These are phyloP conservation scores for Dermolepida albohirtum DNA, from an alignment of 2,888 invertebrate genomes.

Conservation along the genomic window DNA sequence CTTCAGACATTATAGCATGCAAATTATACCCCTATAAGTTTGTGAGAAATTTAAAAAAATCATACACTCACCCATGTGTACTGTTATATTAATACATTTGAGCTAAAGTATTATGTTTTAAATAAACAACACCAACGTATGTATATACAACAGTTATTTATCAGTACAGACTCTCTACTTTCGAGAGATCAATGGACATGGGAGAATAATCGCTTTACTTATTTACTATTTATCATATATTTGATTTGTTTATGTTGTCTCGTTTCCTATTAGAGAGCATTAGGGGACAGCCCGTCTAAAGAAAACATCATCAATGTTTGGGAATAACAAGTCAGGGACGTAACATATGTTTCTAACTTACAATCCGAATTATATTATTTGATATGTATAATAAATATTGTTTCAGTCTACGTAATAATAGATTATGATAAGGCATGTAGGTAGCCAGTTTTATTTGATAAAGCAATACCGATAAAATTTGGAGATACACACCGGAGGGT, in stretches of 20 bases:
- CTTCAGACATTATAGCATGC: background rate
- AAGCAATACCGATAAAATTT: slow-evolving; percentile 35
- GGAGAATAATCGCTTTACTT: slow-evolving; percentile 13
- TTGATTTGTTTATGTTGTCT: slow-evolving; percentile 26
- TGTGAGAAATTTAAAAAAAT: background rate
- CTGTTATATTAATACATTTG: background rate
- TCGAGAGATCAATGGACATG: background rate
- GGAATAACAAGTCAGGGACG: slow-evolving; percentile 30
- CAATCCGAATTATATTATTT: slow-evolving; percentile 39
- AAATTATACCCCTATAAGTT: background rate
- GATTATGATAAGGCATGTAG: slow-evolving; percentile 38
- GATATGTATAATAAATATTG: slow-evolving; percentile 45
- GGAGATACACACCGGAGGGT: slow-evolving; percentile 8
- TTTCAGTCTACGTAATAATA: slow-evolving; percentile 42
- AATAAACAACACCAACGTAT: too few species aligned
- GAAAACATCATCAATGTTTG: slow-evolving; percentile 28
- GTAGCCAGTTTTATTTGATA: slow-evolving; percentile 42
- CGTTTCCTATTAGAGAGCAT: slow-evolving; percentile 19
- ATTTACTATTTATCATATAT: slow-evolving; percentile 22
- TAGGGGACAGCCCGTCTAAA: slow-evolving; percentile 3
- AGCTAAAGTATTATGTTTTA: background rate
- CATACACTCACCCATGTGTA: background rate
- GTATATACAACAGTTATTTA: slow-evolving; percentile 15
- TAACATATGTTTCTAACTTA: slow-evolving; percentile 26
- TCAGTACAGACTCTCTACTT: background rate